phyloP scores from a whole-genome alignment of 2,797 vertebrate genomes.

The Neoniphon sammara region DNA sequence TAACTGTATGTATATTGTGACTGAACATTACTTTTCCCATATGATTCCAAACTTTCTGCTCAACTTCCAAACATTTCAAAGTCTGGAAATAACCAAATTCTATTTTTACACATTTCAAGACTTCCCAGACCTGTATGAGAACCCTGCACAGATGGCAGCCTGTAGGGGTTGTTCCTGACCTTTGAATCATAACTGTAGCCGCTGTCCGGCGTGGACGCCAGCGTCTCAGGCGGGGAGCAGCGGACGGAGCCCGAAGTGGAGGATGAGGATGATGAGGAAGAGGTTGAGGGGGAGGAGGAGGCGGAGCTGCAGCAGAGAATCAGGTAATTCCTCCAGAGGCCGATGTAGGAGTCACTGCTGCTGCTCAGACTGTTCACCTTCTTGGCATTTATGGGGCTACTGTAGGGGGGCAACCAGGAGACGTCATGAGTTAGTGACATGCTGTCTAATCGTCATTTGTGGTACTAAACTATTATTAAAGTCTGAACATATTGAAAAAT shows the following conservation, averaged over 20 bases:
- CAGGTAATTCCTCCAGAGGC: slow-evolving; percentile 98
- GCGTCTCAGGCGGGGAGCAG: slow-evolving; percentile 97
- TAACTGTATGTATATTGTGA: background rate
- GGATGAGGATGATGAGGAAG: slow-evolving; percentile 80
- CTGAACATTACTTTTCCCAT: background rate
- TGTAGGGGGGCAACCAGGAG: slow-evolving; percentile 61
- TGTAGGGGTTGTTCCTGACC: slow-evolving; percentile 78
- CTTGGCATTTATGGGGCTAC: slow-evolving; percentile 98
- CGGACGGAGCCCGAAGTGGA: slow-evolving; percentile 92
- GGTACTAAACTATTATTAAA: background rate
- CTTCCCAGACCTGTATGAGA: background rate
- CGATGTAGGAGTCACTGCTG: slow-evolving; percentile 94
- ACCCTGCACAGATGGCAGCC: background rate
- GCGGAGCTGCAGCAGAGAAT: slow-evolving; percentile 98
- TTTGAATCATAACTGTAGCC: slow-evolving; percentile 97
- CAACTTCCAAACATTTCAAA: background rate
- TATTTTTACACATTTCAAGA: background rate
- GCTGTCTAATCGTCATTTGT: background rate
- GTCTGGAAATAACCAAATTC: background rate
- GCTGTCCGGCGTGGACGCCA: slow-evolving; percentile 98
- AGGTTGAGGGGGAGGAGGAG: slow-evolving; percentile 86
- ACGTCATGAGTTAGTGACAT: slow-evolving; percentile 5
- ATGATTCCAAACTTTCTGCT: background rate
- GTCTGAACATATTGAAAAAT: too few species aligned
- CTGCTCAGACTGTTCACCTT: slow-evolving; percentile 93